Evolutionary conservation across 1,140 invertebrate species (phyloP), one percentile per base, ranked within the genome.

Genomic region (Scaptomyza graminum): DNA sequence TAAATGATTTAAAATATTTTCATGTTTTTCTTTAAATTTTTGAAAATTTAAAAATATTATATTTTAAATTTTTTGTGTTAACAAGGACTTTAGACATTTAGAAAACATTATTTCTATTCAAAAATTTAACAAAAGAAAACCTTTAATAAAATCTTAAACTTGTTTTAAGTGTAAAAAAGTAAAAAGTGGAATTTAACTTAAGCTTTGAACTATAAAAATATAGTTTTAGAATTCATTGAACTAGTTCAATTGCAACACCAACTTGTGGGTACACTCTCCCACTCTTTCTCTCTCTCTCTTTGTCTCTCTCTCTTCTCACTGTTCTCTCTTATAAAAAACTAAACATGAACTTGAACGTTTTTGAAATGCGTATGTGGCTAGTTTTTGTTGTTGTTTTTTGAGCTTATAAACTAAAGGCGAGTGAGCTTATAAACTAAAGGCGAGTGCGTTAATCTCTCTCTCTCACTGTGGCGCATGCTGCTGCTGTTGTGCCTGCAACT

Each of bases 401-500:
- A 67, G 55, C 69, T 72, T 72, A 72, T 6, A 7, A 43, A 67
- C 56, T 72, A 72, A 67, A 72, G 63, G 63, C 69, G 55, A 67
- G 69, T 72, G 55, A 67, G 55, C 69, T 72, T 72, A 72, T 6
- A 7, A 43, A 67, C 56, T 72, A 72, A 67, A 72, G 63, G 63
- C 69, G 55, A 67, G 69, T 72, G 63, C 66, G 51, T 60, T 61
- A 6, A 31, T 31, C 28, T 34, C 55, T 60, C 12, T 41, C 37
- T 15, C 60, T 77, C 51, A 67, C 65, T 83, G 63, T 52, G 76
- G 77, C 39, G 71, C 60, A 47, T 71, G 79, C 39, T 51, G 12
- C 34, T 22, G 18, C 65, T 83, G 63, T 52, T 76, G 77, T 34
- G 71, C 60, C 18, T 22, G 81, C 57, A 71, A 68, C 64, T 85